Evolutionary conservation across 2,888 invertebrate species (phyloP), one percentile per base, ranked within the genome.

Genomic region (Spodoptera littoralis): DNA sequence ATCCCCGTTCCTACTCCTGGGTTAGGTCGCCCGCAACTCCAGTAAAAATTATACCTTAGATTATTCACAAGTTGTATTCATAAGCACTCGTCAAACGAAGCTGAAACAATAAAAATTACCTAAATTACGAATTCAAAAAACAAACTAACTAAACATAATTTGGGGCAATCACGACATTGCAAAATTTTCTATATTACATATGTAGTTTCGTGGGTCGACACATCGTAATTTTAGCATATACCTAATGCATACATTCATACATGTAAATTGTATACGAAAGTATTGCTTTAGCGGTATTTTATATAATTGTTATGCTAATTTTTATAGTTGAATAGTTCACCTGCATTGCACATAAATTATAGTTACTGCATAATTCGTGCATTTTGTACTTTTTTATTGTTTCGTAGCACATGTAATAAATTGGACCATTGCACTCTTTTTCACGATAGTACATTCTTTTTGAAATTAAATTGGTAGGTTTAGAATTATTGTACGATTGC

Each of bases 211-310:
- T 71, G 68, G 30, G 1, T 36, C 30, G 49, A 66, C 47, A 61
- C 41, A 55, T 57, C 54, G 65, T 60, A 51, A 55, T 68, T 70
- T 70, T 9, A 18, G 1, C 30, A 8, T 36, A 36, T 36, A 30
- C 6, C 5, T 6, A 27, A 36, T 36, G 9, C 30, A 36, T 36
- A 36, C 30, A 36, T 45, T 58, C 53, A 50, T 52, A 36, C 30
- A 76, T 76, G 65, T 67, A 70, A 73, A 76, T 77, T 36, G 59
- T 13, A 1, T 47, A 53, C 36, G 6, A 65, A 74, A 77, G 65
- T 54, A 66, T 64, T 61, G 56, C 64, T 59, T 24, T 12, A n/a
- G 9, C 42, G 4, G 4, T 50, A 36, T 36, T 47, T 57, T 12
- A 41, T 27, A 46, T 55, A 60, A 49, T 51, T 52, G 50, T 65